Evolutionary conservation across 2,113 vertebrate genomes (phyloP).

Genomic region (Cyanocitta stelleri): DNA sequence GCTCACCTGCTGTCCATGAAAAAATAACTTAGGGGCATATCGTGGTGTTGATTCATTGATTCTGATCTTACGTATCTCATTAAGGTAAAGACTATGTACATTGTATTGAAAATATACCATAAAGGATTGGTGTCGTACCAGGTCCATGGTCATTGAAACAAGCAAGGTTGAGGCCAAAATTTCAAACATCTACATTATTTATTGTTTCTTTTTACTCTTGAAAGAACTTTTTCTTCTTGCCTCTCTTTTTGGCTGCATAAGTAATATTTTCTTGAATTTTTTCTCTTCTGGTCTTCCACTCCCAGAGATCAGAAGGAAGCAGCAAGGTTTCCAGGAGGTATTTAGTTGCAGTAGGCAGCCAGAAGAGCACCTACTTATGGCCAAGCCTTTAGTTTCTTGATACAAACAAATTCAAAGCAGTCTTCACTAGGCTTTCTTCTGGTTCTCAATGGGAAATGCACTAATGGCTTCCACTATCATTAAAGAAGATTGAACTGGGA

Average conservation of each 20-base stretch:
- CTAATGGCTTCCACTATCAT: neutral
- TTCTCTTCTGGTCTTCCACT: neutral
- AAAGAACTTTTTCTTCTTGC: neutral
- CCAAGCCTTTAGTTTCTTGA: neutral
- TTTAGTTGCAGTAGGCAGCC: neutral
- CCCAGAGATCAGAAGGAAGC: neutral
- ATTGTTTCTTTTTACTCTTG: neutral
- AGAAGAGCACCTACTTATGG: neutral
- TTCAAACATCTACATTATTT: neutral
- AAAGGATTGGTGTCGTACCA: conserved; percentile 22
- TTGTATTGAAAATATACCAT: conserved; percentile 11
- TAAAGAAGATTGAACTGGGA: neutral
- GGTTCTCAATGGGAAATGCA: neutral
- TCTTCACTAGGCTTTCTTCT: neutral
- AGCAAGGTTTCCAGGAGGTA: neutral
- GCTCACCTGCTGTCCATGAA: conserved; percentile 44
- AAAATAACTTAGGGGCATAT: conserved; percentile 70
- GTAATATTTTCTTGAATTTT: neutral
- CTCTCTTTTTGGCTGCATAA: neutral
- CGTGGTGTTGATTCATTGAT: conserved; percentile 42
- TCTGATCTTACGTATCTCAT: conserved; percentile 38
- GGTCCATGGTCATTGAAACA: neutral
- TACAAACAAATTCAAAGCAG: neutral
- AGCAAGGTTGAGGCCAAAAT: conserved; percentile 36
- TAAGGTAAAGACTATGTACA: conserved; percentile 25